Percentiles rank a stretch among this genome's conserved stretches.
Evolutionary conservation across 2,113 vertebrate genomes (phyloP).

Genomic region (Numida meleagris): DNA sequence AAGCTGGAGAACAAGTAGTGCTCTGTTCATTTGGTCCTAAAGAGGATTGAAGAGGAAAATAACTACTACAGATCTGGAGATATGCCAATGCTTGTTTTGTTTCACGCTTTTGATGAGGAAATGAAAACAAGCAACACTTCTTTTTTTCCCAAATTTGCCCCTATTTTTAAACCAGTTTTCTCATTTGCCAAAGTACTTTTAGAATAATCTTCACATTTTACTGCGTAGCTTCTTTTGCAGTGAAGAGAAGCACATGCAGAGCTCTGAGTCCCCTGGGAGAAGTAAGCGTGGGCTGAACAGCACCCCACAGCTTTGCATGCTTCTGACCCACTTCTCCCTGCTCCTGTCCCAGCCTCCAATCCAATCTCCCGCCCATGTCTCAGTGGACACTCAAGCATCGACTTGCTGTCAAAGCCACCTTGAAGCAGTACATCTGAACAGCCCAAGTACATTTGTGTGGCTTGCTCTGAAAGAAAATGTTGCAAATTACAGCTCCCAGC

Average conservation of each 20-base stretch:
- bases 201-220: not conserved
- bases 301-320: not conserved
- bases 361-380: not conserved
- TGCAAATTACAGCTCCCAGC: not conserved
- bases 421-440: not conserved
- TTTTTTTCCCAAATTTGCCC: not conserved
- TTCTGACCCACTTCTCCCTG: not conserved
- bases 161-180: not conserved
- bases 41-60: not conserved
- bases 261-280: rapidly evolving
- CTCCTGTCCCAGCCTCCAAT: not conserved
- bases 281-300: not conserved
- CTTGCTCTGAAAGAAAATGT: not conserved
- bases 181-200: not conserved
- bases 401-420: not conserved
- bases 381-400: not conserved
- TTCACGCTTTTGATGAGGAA: not conserved
- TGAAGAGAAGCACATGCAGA: not conserved
- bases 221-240: not conserved
- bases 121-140: not conserved
- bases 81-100: not conserved
- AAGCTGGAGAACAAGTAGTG: not conserved
- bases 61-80: not conserved
- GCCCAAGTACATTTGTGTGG: not conserved
- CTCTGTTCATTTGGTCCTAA: not conserved